Percentiles rank a stretch among this genome's conserved stretches.
These are phyloP conservation scores for Procambarus virginalis DNA, from an alignment of 1,140 invertebrate genomes.

Conservation along the genomic window DNA sequence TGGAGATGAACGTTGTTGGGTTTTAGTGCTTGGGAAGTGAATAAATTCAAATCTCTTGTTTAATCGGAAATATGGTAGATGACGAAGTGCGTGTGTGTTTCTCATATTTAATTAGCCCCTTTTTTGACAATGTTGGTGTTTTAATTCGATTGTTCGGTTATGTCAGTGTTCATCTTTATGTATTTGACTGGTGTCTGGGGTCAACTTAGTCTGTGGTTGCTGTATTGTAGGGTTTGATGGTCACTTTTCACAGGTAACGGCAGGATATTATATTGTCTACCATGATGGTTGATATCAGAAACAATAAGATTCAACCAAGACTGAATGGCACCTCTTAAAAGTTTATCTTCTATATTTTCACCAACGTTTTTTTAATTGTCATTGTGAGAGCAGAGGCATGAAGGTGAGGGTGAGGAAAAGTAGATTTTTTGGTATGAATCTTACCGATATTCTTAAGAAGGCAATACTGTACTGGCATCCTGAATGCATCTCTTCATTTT, in stretches of 20 bases:
- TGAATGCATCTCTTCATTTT: constrained; percentile 9
- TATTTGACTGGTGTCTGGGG: background rate
- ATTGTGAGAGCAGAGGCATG: constrained; percentile 16
- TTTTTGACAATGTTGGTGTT: background rate
- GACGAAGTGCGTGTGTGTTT: no score
- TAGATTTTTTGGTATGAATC: background rate
- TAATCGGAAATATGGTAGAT: no score
- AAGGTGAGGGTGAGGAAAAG: constrained; percentile 5
- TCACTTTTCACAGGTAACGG: background rate
- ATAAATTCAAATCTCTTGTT: no score
- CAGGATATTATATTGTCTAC: background rate
- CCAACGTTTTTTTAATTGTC: background rate
- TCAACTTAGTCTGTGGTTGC: background rate
- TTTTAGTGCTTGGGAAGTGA: no score
- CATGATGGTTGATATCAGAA: background rate
- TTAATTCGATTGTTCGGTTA: background rate
- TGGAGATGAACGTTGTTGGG: no score
- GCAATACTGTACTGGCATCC: constrained; percentile 12
- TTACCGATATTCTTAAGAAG: constrained; percentile 1
- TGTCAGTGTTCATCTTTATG: background rate
- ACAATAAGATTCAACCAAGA: no score
- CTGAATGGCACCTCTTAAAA: no score
- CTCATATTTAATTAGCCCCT: no score
- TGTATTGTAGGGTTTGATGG: background rate
- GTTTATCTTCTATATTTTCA: no score